Evolutionary conservation across 2,797 vertebrate genomes (phyloP), one percentile per base, ranked within the genome.

Genomic region (Manis crassicaudata): DNA sequence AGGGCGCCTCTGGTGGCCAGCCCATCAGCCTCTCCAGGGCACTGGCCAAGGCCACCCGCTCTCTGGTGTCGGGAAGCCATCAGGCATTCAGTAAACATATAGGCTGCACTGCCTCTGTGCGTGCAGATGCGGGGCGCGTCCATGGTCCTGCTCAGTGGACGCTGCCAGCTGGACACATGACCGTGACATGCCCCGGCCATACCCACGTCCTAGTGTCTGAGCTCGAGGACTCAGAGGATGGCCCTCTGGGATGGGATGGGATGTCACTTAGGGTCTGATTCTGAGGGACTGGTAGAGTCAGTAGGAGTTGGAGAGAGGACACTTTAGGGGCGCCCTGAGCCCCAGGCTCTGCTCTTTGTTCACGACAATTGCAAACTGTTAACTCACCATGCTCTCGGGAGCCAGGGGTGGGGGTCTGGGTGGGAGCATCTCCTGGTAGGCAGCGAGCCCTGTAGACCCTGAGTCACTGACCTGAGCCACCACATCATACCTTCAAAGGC

Each of bases 61-160:
- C 72, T 54, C 65, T 4, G 81, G 35, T 2, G 0, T 1, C 3
- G 29, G 70, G 37, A n/a, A 3, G 67, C n/a, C 29, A 32, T 17
- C 2, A 3, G 20, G 77, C 4, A 2, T 11, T 60, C 2, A 7
- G 73, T 16, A 14, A 60, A 56, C 0, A 3, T 63, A 70, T 2
- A 6, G 76, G 62, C 63, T 6, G 67, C 3, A 3, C n/a, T 4
- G 0, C 0, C 2, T 16, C 46, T 4, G 12, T 4, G 2, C 37
- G 40, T 16, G 6, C 75, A 3, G 27, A 37, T 0, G 5, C 0
- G 2, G 62, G 37, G 32, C 52, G 43, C 46, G 35, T 29, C 83
- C 7, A 1, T 32, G 3, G 18, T 10, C 0, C 0, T 5, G 1
- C 10, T 50, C 35, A 4, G 12, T 6, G 62, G 32, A 13, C 56